Evolutionary conservation across 2,113 vertebrate species (phyloP).

Genomic region (Oceanites oceanicus): DNA sequence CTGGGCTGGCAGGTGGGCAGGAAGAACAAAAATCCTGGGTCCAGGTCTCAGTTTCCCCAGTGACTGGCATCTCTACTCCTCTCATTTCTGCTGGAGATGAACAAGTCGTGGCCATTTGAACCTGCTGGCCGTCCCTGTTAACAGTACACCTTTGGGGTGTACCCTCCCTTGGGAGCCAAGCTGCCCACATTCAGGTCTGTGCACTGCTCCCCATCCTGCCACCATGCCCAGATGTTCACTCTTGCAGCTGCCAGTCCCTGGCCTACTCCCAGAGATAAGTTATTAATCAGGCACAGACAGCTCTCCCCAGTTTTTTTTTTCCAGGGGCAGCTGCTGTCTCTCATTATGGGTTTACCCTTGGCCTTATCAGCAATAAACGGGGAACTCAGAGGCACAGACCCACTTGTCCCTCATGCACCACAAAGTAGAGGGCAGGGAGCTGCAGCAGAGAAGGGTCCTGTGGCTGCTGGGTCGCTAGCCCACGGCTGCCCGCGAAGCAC

Average conservation of each 20-base stretch:
- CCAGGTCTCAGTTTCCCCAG: neutral
- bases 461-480: neutral
- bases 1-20: neutral
- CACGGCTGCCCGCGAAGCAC: neutral
- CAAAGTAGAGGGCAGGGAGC: neutral
- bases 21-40: neutral
- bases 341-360: neutral
- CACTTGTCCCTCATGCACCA: neutral
- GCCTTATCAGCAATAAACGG: accelerated
- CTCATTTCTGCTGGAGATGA: neutral
- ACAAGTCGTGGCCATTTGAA: accelerated
- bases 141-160: accelerated
- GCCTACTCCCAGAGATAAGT: neutral
- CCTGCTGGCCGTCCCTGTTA: no score
- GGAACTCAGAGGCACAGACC: neutral
- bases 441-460: accelerated
- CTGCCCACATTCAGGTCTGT: neutral
- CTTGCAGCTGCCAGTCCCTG: neutral
- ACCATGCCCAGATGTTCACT: neutral
- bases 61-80: neutral
- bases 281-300: neutral
- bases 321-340: neutral
- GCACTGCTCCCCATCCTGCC: neutral
- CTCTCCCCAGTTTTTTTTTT: neutral
- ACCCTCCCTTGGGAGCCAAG: neutral